These are phyloP conservation scores for Cheumatopsyche charites DNA, from an alignment of 1,140 invertebrate genomes.

Conservation along the genomic window DNA sequence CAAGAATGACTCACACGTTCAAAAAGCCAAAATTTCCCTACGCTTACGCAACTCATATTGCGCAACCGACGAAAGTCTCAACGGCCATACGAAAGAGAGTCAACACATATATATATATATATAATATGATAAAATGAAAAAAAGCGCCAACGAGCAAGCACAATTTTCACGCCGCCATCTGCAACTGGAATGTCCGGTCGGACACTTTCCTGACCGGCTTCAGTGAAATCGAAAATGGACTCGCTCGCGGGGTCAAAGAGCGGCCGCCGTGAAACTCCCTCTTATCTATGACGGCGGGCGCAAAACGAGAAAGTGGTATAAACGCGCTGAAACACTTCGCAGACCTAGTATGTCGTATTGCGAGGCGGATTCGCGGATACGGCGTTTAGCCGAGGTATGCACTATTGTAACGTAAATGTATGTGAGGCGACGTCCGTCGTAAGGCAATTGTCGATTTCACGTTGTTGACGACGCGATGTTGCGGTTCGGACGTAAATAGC, in stretches of 20 bases:
- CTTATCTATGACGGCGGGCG: not conserved
- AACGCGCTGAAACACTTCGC: constrained; percentile 29
- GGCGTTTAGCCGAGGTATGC: not conserved
- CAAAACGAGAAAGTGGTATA: constrained; percentile 24
- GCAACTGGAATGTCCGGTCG: constrained; percentile 24
- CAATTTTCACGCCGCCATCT: not conserved
- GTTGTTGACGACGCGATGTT: not conserved
- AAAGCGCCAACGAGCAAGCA: too few species aligned
- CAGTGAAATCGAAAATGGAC: constrained; percentile 27
- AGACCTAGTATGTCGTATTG: constrained; percentile 27
- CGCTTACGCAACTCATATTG: too few species aligned
- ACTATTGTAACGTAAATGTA: constrained; percentile 4
- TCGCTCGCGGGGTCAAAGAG: not conserved
- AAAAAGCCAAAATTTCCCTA: too few species aligned
- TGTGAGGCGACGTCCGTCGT: not conserved
- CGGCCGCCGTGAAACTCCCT: not conserved
- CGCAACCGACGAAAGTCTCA: too few species aligned
- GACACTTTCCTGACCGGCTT: constrained; percentile 26
- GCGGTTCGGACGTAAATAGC: too few species aligned
- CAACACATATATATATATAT: too few species aligned
- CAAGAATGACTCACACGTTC: too few species aligned
- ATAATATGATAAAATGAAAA: too few species aligned
- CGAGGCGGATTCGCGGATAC: constrained; percentile 14
- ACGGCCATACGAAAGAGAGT: too few species aligned
- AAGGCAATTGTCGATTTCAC: constrained; percentile 10